Percentiles rank a stretch among this genome's conserved stretches.
Conservation (phyloP, 37 sponge, comb jelly and placozoan species). For the Tethya wilhelma region DNA sequence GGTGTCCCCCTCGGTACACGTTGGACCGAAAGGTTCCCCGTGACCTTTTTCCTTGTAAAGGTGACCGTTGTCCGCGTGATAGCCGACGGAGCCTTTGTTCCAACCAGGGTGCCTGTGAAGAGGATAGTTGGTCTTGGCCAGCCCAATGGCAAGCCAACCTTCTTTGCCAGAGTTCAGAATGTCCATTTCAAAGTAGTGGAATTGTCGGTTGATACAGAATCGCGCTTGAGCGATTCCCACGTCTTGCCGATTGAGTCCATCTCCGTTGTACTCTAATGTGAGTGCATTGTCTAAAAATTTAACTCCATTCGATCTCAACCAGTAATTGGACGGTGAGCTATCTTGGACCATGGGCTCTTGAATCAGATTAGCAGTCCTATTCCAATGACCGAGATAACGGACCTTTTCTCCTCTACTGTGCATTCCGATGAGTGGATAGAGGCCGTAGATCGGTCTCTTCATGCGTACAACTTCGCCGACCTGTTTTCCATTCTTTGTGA, state of each 20-base stretch:
- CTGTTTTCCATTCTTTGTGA: conserved; percentile 85
- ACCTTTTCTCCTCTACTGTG: conserved; percentile 83
- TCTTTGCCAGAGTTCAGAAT: conserved; percentile 63
- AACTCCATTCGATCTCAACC: conserved; percentile 75
- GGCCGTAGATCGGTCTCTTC: conserved; percentile 68
- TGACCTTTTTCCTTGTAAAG: conserved; percentile 61
- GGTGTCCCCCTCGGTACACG: conserved; percentile 58
- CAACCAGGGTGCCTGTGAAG: conserved; percentile 76
- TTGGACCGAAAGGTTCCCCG: conserved; percentile 70
- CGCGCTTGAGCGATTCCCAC: conserved; percentile 68
- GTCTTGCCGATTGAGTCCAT: conserved; percentile 48
- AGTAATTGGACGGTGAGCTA: conserved; percentile 37
- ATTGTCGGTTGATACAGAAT: conserved; percentile 20
- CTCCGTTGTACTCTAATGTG: conserved; percentile 66
- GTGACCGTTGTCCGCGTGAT: conserved; percentile 80
- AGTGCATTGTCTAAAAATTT: conserved; percentile 52
- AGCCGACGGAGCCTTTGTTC: conserved; percentile 64
- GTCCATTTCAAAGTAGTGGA: conserved; percentile 87
- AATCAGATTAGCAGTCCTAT: conserved; percentile 9
- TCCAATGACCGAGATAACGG: conserved; percentile 74
- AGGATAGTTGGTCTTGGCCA: conserved; percentile 66
- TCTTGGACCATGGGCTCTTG: conserved; percentile 50
- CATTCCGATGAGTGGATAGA: conserved; percentile 82
- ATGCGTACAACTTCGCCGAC: conserved; percentile 65
- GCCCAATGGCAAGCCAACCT: conserved; percentile 77